Evolutionary conservation across 1,140 invertebrate genomes (phyloP).

Genomic region (Drepana arcuata): DNA sequence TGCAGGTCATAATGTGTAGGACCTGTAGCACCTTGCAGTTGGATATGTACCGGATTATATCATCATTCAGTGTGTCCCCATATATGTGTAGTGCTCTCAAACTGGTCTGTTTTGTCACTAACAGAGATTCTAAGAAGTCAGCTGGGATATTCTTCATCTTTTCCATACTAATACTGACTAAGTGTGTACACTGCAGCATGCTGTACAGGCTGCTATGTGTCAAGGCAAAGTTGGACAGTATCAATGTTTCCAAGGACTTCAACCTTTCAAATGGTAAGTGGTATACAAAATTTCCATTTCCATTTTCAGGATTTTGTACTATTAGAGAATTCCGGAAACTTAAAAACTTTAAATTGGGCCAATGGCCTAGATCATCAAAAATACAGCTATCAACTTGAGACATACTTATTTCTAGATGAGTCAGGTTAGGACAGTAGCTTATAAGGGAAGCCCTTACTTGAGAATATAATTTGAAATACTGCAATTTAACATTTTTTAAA

Average conservation of each 20-base stretch:
- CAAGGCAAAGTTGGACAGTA: conserved; percentile 67
- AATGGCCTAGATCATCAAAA: conserved; percentile 64
- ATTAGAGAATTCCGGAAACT: conserved; percentile 69
- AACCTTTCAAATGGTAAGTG: conserved; percentile 66
- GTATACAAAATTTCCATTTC: conserved; percentile 65
- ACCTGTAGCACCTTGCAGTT: conserved; percentile 56
- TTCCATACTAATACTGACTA: conserved; percentile 69
- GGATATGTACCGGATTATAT: conserved; percentile 62
- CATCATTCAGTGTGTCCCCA: conserved; percentile 68
- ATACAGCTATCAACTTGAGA: conserved; percentile 69
- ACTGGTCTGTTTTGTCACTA: conserved; percentile 52
- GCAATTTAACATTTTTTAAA: conserved; percentile 69
- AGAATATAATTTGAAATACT: conserved; percentile 71
- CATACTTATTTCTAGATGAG: conserved; percentile 71
- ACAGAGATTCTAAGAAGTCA: conserved; percentile 61
- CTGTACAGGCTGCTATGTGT: conserved; percentile 60
- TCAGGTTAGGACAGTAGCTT: conserved; percentile 66
- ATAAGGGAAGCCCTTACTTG: conserved; percentile 66
- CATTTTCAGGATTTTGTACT: conserved; percentile 53
- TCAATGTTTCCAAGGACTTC: conserved; percentile 56
- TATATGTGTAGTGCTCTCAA: conserved; percentile 63
- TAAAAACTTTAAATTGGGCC: conserved; percentile 68
- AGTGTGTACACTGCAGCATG: conserved; percentile 62
- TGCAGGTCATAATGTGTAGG: conserved; percentile 69
- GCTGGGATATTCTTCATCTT: conserved; percentile 72